phyloP scores from a whole-genome alignment of 1,140 invertebrate genomes.

The Drosophila leontia region DNA sequence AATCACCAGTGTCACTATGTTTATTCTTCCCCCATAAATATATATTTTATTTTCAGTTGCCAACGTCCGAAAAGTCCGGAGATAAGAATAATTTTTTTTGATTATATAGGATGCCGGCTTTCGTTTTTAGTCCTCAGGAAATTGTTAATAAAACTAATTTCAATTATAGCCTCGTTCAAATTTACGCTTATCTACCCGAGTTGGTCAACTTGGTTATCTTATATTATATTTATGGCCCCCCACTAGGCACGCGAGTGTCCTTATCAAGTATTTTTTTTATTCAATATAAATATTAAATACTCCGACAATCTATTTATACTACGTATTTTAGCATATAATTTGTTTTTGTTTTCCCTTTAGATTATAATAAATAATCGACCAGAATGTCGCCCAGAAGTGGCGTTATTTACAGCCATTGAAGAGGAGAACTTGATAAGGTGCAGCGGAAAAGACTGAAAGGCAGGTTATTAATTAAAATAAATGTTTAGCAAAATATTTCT shows the following conservation, averaged over 20 bases:
- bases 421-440: background rate
- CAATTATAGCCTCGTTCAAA: constrained; percentile 18
- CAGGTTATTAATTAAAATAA: constrained; percentile 3
- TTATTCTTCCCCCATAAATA: background rate
- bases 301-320: constrained; percentile 9
- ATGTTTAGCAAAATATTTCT: background rate
- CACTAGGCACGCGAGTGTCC: constrained; percentile 26
- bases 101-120: background rate
- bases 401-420: background rate
- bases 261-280: constrained; percentile 12
- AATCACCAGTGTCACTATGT: background rate
- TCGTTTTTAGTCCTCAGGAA: constrained; percentile 22
- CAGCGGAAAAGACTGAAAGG: too few species aligned
- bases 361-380: constrained; percentile 9
- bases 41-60: constrained; percentile 7
- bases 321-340: constrained; percentile 2
- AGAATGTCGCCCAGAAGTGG: background rate
- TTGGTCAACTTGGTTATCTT: constrained; percentile 21
- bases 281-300: constrained; percentile 20
- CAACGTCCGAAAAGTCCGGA: background rate
- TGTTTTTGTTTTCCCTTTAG: background rate
- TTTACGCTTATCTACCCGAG: constrained; percentile 13
- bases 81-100: constrained; percentile 8
- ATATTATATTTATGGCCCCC: constrained; percentile 28
- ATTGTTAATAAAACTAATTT: constrained; percentile 40